Evolutionary conservation across 2,797 vertebrate species (phyloP).

Genomic region (Falco naumanni): DNA sequence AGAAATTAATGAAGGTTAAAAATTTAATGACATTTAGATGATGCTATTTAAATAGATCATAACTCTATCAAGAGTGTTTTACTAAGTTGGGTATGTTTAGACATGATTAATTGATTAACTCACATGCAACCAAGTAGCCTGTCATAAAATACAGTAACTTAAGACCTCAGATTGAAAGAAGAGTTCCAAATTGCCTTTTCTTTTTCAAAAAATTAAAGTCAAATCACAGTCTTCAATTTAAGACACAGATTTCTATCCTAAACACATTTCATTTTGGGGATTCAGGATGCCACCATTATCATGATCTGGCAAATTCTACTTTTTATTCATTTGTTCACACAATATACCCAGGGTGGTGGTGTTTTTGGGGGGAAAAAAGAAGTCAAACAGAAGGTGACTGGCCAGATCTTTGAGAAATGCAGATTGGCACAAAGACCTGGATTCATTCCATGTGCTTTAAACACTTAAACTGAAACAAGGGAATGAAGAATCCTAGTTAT

Average conservation of each 20-base stretch:
- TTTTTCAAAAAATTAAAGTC: neutral
- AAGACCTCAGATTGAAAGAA: neutral
- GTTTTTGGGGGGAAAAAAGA: fast-evolving
- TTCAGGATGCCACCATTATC: neutral
- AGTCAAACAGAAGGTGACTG: neutral
- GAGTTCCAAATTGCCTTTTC: neutral
- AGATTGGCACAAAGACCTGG: neutral
- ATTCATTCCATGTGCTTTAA: neutral
- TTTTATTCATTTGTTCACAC: neutral
- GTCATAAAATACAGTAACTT: neutral
- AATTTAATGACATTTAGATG: constrained; percentile 46
- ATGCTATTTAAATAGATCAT: constrained; percentile 49
- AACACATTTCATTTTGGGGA: neutral
- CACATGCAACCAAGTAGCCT: neutral
- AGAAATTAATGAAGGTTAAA: constrained; percentile 59
- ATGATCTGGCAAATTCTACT: neutral
- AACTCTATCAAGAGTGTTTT: constrained; percentile 29
- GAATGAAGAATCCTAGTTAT: neutral
- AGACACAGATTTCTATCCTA: neutral
- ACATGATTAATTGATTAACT: constrained; percentile 34
- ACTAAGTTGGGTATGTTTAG: constrained; percentile 14
- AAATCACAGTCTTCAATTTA: neutral
- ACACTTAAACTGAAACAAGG: neutral
- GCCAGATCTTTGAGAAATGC: neutral
- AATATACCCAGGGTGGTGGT: fast-evolving